A percentile compares a stretch with the other conserved stretches of the same genome.
phyloP scores from a whole-genome alignment of 2,113 vertebrate species.

The Scomber japonicus region DNA sequence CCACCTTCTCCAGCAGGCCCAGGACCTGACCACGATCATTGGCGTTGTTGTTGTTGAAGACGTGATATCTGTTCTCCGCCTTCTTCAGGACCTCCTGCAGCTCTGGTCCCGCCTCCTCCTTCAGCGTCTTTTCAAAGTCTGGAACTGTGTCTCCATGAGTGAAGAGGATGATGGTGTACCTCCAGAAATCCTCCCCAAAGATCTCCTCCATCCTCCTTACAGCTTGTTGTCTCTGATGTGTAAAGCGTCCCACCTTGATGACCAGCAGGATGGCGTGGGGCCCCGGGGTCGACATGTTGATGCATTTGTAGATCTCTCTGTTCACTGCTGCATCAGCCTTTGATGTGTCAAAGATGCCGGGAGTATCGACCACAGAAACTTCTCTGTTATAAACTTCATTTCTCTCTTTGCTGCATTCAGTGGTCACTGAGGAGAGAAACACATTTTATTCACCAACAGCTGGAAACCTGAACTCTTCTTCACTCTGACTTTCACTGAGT shows the following conservation, averaged over 20 bases:
- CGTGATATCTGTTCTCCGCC: slow-evolving; percentile 26
- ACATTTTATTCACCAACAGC: too few species aligned
- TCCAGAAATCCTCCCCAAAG: too few species aligned
- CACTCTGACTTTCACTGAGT: too few species aligned
- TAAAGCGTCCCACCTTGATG: slow-evolving; percentile 24
- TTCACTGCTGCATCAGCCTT: neutral
- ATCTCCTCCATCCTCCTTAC: slow-evolving; percentile 32
- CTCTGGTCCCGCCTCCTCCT: neutral
- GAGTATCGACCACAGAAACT: slow-evolving; percentile 48
- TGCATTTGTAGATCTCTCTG: slow-evolving; percentile 32
- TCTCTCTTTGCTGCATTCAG: neutral
- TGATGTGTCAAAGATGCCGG: slow-evolving; percentile 25
- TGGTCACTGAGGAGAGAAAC: slow-evolving; percentile 26
- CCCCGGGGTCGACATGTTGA: slow-evolving; percentile 52
- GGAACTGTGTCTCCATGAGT: slow-evolving; percentile 3
- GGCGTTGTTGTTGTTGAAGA: slow-evolving; percentile 32
- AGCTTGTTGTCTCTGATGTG: accelerated
- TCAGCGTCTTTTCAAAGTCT: neutral
- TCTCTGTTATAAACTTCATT: neutral
- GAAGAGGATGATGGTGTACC: too few species aligned
- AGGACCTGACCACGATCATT: slow-evolving; percentile 36
- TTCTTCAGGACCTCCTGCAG: slow-evolving; percentile 36
- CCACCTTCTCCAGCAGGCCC: slow-evolving; percentile 46
- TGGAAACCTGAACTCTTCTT: too few species aligned
- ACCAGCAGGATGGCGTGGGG: slow-evolving; percentile 64